Conservation (phyloP, 2,113 vertebrate genomes). For the Bubalus kerabau region DNA sequence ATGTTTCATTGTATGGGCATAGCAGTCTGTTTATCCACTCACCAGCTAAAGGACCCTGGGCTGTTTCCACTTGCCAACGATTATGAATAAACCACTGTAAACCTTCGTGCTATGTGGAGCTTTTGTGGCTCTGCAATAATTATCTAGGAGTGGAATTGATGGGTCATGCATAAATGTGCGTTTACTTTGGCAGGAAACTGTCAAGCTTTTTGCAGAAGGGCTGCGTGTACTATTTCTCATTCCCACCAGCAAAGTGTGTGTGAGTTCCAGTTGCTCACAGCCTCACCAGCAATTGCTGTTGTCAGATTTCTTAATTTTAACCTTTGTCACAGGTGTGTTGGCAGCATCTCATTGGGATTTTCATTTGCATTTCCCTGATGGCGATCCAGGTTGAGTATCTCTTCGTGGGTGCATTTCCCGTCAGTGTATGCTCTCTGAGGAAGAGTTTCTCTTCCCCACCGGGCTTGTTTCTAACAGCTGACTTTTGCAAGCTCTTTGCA, state of each 20-base stretch:
- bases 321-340: background rate
- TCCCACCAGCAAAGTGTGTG: fast-evolving
- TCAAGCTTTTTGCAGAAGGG: fast-evolving
- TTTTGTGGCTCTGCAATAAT: background rate
- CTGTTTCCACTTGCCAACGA: background rate
- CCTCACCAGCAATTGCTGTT: background rate
- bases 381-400: background rate
- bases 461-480: background rate
- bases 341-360: background rate
- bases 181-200: background rate
- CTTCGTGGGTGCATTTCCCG: background rate
- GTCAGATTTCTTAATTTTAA: background rate
- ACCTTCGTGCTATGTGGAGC: background rate
- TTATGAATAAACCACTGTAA: background rate
- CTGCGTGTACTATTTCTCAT: fast-evolving
- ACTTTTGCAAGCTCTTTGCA: background rate
- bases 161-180: fast-evolving
- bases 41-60: background rate
- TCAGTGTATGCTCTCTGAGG: fast-evolving
- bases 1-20: fast-evolving
- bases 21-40: fast-evolving
- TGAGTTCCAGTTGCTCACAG: fast-evolving
- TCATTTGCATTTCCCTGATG: background rate
- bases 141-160: background rate
- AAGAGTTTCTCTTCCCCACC: fast-evolving